Base-by-base conservation (phyloP, 1,140 invertebrate species). In the Drosophila simulans region DNA sequence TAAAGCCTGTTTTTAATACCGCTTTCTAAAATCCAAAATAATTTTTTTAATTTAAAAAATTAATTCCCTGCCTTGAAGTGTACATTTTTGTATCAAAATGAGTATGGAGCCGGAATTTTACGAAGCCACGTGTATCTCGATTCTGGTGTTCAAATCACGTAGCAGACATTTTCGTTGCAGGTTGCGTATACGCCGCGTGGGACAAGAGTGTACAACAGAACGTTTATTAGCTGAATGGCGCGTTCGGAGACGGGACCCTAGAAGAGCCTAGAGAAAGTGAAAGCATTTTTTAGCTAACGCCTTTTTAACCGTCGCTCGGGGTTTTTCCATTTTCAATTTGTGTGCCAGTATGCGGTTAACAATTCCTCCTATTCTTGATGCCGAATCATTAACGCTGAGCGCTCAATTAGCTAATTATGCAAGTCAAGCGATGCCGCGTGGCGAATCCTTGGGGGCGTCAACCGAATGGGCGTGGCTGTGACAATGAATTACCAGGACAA, bases 181-280 rank as follows among this genome's bases (percentile, higher is more conserved):
- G 84, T 77, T 89, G 84, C 80, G 84, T 84, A 90, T 89, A 89
- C 84, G 84, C 72, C 73, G 76, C 76, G 46, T 88, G 72, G 55
- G 53, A 56, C 80, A 48, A 22, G 25, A 59, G 48, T 64, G 63
- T 69, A 73, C 49, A 42, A 40, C 59, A 76, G 65, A 83, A 64
- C 72, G 64, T 68, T 80, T 80, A 88, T 89, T 83, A 89, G 70
- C 82, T 40, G 25, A 22, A 13, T 15, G 37, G 4, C 31, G 35
- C 11, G 22, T 15, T 12, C 34, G 39, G 2, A 12, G 12, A 22
- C 35, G 20, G 15, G 22, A n/a, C 25, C 10, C 17, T 22, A 37
- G 12, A n/a, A 8, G 11, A 31, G 22, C 27, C 53, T 11, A 15
- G 45, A 22, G 27, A 20, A n/a, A n/a, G 17, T n/a, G 13, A 25